These are phyloP conservation scores for Halesus radiatus DNA, from an alignment of 1,140 invertebrate species.

Conservation along the genomic window DNA sequence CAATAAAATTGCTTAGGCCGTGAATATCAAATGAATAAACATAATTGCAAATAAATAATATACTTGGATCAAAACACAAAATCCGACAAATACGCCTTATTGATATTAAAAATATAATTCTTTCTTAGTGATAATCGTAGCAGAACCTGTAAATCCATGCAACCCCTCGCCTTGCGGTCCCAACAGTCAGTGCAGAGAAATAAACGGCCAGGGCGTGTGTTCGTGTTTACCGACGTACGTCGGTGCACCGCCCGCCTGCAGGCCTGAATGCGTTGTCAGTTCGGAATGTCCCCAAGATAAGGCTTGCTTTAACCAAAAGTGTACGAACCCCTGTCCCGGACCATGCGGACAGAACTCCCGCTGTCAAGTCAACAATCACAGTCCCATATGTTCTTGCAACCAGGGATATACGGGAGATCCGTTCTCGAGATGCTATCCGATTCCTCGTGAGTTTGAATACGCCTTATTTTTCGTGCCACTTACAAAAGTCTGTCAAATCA, in stretches of 20 bases:
- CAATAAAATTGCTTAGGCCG: too few species aligned
- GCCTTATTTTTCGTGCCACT: background rate
- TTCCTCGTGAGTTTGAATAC: constrained; percentile 57
- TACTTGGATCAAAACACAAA: background rate
- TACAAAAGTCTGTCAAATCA: background rate
- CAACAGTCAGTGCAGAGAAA: constrained; percentile 63
- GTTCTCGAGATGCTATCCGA: constrained; percentile 72
- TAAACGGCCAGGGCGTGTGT: constrained; percentile 64
- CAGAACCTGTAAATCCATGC: constrained; percentile 51
- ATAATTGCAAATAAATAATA: background rate
- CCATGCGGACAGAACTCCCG: constrained; percentile 75
- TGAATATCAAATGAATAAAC: too few species aligned
- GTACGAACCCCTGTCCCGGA: constrained; percentile 75
- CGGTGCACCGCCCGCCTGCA: constrained; percentile 70
- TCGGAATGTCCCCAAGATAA: constrained; percentile 74
- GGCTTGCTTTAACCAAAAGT: constrained; percentile 76
- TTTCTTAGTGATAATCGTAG: constrained; percentile 41
- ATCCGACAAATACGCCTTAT: constrained; percentile 25
- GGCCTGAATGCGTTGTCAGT: constrained; percentile 76
- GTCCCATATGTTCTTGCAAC: constrained; percentile 73
- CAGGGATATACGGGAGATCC: constrained; percentile 78
- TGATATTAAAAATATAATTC: background rate
- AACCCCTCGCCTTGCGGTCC: constrained; percentile 68
- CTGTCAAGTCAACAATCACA: constrained; percentile 77
- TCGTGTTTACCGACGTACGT: constrained; percentile 69